Percentiles rank a stretch among this genome's conserved stretches.
Evolutionary conservation across 1,140 invertebrate species (phyloP).

Genomic region (Portunus trituberculatus): DNA sequence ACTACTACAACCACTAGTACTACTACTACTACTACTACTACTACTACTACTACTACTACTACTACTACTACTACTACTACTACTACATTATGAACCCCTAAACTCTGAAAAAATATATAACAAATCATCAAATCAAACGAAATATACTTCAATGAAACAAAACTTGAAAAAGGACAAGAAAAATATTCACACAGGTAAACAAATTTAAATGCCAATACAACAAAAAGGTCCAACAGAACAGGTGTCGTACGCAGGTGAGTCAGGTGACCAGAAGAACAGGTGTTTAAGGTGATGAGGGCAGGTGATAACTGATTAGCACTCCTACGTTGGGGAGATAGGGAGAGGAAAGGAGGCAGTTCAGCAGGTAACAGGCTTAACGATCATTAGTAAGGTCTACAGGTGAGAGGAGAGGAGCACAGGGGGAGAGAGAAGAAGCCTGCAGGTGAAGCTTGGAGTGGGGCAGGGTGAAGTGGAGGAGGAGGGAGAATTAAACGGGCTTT

Average conservation of each 20-base stretch:
- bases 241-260: not conserved
- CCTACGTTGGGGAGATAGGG: not conserved
- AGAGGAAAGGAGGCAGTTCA: not conserved
- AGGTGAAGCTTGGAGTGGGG: too few relatives aligned
- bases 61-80: too few relatives aligned
- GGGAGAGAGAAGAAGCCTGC: not conserved
- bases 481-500: not conserved
- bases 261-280: not conserved
- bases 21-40: too few relatives aligned
- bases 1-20: too few relatives aligned
- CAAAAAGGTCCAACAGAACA: not conserved
- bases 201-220: not conserved
- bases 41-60: too few relatives aligned
- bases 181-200: constrained; percentile 2
- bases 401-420: not conserved
- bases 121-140: not conserved
- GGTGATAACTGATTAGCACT: not conserved
- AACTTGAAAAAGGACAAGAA: not conserved
- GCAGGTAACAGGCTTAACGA: not conserved
- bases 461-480: too few relatives aligned
- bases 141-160: not conserved
- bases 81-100: too few relatives aligned
- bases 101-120: too few relatives aligned
- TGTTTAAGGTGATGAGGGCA: not conserved
- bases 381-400: not conserved